Evolutionary conservation across 2,113 vertebrate genomes (phyloP).

Genomic region (Amphiprion percula): DNA sequence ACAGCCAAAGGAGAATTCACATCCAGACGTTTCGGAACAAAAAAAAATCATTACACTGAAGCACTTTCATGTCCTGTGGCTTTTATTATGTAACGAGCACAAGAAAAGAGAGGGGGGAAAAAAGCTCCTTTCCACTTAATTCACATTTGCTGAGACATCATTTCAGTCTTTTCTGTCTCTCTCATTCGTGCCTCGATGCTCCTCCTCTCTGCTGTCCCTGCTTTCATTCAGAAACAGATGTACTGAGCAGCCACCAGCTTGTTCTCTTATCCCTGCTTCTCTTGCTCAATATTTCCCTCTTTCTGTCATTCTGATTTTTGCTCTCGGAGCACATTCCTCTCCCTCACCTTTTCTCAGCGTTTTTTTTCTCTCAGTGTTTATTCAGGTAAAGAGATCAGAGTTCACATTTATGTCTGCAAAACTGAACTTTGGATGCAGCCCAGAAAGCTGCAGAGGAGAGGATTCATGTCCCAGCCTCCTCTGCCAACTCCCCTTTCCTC

Average conservation of each 20-base stretch:
- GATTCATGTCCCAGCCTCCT: slow-evolving; percentile 34
- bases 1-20: slow-evolving; percentile 47
- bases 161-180: slow-evolving; percentile 39
- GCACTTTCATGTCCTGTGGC: slow-evolving; percentile 52
- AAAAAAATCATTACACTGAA: slow-evolving; percentile 37
- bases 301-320: slow-evolving; percentile 9
- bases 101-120: too few relatives aligned
- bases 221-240: slow-evolving; percentile 82
- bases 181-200: background rate
- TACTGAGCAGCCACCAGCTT: slow-evolving; percentile 55
- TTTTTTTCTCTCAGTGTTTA: background rate
- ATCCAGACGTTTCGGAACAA: slow-evolving; percentile 44
- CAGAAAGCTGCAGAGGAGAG: background rate
- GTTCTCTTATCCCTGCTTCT: slow-evolving; percentile 20
- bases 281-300: slow-evolving; percentile 28
- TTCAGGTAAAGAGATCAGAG: background rate
- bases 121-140: slow-evolving; percentile 64
- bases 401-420: slow-evolving; percentile 1
- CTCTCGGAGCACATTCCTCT: slow-evolving; percentile 21
- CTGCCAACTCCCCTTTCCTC: slow-evolving; percentile 39
- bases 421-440: slow-evolving; percentile 17
- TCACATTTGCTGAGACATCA: slow-evolving; percentile 69
- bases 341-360: slow-evolving; percentile 8
- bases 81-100: slow-evolving; percentile 53
- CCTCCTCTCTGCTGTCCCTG: slow-evolving; percentile 22